phyloP scores from a whole-genome alignment of 2,888 invertebrate species.

The Phyllotreta cruciferae region DNA sequence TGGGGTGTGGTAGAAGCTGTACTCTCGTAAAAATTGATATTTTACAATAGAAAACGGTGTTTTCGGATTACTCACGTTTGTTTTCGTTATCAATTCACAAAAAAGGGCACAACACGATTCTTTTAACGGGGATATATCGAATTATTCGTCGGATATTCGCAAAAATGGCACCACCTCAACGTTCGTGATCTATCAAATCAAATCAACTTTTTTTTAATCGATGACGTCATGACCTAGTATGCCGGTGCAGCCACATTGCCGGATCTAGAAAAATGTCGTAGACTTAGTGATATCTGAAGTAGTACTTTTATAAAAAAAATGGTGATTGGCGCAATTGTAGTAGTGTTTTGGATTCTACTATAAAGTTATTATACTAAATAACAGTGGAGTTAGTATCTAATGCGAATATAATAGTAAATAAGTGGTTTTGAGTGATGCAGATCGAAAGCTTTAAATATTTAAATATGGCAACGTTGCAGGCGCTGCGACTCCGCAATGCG shows the following conservation, averaged over 20 bases:
- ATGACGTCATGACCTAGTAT: slow-evolving; percentile 28
- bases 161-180: slow-evolving; percentile 25
- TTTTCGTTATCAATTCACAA: slow-evolving; percentile 5
- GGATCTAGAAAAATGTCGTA: too few species aligned
- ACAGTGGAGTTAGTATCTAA: too few species aligned
- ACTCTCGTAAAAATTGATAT: not conserved
- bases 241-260: slow-evolving; percentile 12
- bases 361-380: too few species aligned
- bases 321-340: too few species aligned
- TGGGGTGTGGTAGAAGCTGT: slow-evolving; percentile 21
- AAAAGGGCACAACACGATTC: not conserved
- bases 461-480: not conserved
- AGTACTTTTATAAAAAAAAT: too few species aligned
- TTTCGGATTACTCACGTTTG: slow-evolving; percentile 11
- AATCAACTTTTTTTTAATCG: slow-evolving; percentile 27
- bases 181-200: too few species aligned
- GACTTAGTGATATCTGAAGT: too few species aligned
- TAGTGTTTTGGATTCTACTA: too few species aligned
- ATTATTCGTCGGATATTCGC: slow-evolving; percentile 11
- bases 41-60: not conserved
- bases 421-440: too few species aligned
- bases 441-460: slow-evolving; percentile 1
- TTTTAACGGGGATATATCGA: not conserved
- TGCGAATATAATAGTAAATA: too few species aligned
- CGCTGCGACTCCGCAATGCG: slow-evolving; percentile 11